Conservation (phyloP, 2,797 vertebrate species). For the Poecilia wingei region DNA sequence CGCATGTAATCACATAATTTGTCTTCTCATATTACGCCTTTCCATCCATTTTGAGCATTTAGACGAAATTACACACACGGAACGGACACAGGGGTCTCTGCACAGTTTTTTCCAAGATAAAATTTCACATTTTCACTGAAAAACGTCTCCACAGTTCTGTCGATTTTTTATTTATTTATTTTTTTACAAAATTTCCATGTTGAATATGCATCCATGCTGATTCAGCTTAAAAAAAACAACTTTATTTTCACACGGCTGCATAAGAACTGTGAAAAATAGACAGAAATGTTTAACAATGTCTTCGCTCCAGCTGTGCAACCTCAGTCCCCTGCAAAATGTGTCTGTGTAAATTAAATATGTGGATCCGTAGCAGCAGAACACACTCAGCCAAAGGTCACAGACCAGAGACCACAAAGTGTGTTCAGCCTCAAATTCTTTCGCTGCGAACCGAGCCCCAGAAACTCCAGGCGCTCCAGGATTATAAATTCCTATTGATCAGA, state of each 20-base stretch:
- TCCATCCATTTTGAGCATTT: not conserved
- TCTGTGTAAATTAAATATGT: not conserved
- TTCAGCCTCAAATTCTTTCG: not conserved
- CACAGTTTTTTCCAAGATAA: not conserved
- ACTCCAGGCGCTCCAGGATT: not conserved
- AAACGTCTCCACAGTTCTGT: not conserved
- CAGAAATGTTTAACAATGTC: not conserved
- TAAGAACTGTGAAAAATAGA: not conserved
- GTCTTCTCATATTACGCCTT: not conserved
- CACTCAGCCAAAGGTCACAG: not conserved
- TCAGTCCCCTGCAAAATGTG: not conserved
- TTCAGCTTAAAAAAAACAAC: no score
- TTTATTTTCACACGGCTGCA: not conserved
- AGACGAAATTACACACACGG: not conserved
- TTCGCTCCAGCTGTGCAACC: not conserved
- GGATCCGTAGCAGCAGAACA: not conserved
- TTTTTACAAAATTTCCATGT: not conserved
- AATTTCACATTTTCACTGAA: not conserved
- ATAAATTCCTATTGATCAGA: not conserved
- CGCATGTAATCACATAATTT: constrained; percentile 1
- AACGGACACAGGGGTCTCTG: not conserved
- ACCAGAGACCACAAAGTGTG: not conserved
- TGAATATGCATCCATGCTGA: not conserved
- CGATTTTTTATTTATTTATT: not conserved
- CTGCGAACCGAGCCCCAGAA: not conserved